Conservation (phyloP, 2,888 invertebrate genomes). For the Limnephilus marmoratus region DNA sequence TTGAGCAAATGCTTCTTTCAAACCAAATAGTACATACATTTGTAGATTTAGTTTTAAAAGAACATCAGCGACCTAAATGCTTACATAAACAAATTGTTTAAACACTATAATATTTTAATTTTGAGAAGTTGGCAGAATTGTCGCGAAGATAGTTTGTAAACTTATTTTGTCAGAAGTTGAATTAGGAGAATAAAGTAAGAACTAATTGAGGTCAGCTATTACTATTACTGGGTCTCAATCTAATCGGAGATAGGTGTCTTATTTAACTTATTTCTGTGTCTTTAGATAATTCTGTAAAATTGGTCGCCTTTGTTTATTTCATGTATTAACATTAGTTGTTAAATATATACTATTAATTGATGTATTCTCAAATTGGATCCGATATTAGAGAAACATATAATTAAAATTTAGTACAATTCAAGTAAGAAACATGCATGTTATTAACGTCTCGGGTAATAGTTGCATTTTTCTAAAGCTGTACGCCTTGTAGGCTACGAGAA, state of each 20-base stretch:
- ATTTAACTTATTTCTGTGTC: constrained; percentile 28
- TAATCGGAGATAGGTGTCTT: constrained; percentile 30
- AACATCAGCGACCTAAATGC: constrained; percentile 57
- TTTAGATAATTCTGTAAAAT: constrained; percentile 47
- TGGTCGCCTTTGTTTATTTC: constrained; percentile 64
- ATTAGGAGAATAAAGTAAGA: not conserved
- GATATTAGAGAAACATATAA: constrained; percentile 64
- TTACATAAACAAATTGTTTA: constrained; percentile 21
- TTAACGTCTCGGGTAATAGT: constrained; percentile 61
- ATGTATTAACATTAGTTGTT: constrained; percentile 65
- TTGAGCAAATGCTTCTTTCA: constrained; percentile 65
- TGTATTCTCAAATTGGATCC: constrained; percentile 67
- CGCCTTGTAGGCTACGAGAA: constrained; percentile 6
- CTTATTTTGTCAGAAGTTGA: not conserved
- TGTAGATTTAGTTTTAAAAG: constrained; percentile 63
- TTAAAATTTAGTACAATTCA: constrained; percentile 65
- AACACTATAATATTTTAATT: constrained; percentile 24
- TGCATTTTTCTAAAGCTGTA: constrained; percentile 41
- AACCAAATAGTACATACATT: constrained; percentile 65
- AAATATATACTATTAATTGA: constrained; percentile 65
- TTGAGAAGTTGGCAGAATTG: constrained; percentile 35
- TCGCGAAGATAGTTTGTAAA: constrained; percentile 1
- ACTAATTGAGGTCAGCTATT: not conserved
- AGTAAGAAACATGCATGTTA: constrained; percentile 55
- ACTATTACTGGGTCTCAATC: not conserved